These are phyloP conservation scores for Crossocerus cetratus DNA, from an alignment of 2,888 invertebrate genomes.

Conservation along the genomic window DNA sequence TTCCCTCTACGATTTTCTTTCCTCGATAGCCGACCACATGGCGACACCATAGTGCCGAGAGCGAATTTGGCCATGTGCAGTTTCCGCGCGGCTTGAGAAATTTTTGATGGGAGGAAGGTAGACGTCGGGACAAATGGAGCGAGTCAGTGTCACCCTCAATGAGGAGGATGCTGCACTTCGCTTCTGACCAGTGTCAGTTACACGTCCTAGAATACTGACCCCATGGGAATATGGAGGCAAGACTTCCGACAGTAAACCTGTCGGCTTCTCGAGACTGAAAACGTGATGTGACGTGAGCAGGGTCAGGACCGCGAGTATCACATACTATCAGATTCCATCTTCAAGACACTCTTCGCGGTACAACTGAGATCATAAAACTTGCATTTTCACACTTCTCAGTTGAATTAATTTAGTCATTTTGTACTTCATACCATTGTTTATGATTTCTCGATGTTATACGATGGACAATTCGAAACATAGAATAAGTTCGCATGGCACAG, in stretches of 20 bases:
- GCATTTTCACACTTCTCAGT: too few relatives aligned
- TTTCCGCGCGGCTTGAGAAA: too few relatives aligned
- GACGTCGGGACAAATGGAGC: constrained; percentile 21
- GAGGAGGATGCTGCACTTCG: constrained; percentile 63
- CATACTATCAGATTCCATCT: not conserved
- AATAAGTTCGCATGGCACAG: not conserved
- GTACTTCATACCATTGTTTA: too few relatives aligned
- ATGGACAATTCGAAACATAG: too few relatives aligned
- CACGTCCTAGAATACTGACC: constrained; percentile 69
- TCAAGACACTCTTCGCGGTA: too few relatives aligned
- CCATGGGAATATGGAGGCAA: constrained; percentile 64
- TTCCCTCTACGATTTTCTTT: constrained; percentile 42
- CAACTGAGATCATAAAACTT: too few relatives aligned
- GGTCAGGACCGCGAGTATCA: constrained; percentile 48
- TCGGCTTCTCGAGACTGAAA: constrained; percentile 48
- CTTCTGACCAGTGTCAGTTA: constrained; percentile 72
- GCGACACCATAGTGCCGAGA: too few relatives aligned
- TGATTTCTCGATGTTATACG: too few relatives aligned
- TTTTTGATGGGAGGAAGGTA: too few relatives aligned
- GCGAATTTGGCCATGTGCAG: too few relatives aligned
- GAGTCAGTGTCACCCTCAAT: constrained; percentile 71
- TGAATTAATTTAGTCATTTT: too few relatives aligned
- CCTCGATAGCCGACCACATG: too few relatives aligned
- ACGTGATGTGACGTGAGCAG: constrained; percentile 52
- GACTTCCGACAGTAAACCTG: constrained; percentile 47